Evolutionary conservation across 23 tunicate genomes (phyloP), one percentile per base, ranked within the genome.

Genomic region (Ascidia mentula): DNA sequence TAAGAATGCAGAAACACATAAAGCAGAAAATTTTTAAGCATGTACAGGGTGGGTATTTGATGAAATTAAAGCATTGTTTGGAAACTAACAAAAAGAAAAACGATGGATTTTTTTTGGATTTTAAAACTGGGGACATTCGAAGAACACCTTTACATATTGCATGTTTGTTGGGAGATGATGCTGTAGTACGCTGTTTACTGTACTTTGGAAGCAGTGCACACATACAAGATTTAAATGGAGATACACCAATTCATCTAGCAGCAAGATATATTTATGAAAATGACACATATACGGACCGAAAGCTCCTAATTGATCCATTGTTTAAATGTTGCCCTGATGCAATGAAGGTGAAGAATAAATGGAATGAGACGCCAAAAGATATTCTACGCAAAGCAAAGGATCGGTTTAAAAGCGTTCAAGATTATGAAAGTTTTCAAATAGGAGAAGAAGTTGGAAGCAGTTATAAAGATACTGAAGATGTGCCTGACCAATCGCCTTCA

Each of bases 61-160:
- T 96, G 46, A 92, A 96, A 69, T 61, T 96, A 17, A 96, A 96
- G 69, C 86, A 90, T 36, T 83, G 88, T 60, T 59, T 96, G 59
- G 89, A 83, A 40, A 83, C 74, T 20, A 77, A 75, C 31, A 78
- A 85, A 22, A 87, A 87, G 73, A 92, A 76, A 40, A 32, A 59
- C 18, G 78, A 40, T 13, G 80, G 70, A 15, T 84, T 83, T 39
- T 77, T 91, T 69, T 53, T 96, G 15, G 70, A 91, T 77, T 90
- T 96, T 80, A 80, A 65, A 69, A 37, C 85, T 37, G 92, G 90
- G 0, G 84, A 84, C n/a, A 38, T 76, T 81, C 28, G 60, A 36
- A 72, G 96, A 39, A 95, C 99, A 31, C 88, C 88, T 20, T 69
- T 95, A 24, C 99, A 95, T 40, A 69, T 95, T 9, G 99, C 99